Conservation (phyloP, 2,113 vertebrate species). For the Hydrolagus affinis region DNA sequence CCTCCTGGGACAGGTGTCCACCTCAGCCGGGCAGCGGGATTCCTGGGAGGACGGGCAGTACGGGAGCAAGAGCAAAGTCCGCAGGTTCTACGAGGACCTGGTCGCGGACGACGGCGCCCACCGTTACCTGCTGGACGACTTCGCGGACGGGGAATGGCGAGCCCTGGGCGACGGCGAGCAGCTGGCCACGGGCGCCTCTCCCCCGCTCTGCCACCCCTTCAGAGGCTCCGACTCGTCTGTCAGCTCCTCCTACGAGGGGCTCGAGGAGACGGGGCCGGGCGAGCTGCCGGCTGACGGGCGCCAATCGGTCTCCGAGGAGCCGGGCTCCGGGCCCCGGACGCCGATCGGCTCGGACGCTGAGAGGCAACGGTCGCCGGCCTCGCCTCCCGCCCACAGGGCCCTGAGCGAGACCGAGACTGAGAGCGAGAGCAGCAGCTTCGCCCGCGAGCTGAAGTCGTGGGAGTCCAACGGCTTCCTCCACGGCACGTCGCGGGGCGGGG, state of each 20-base stretch:
- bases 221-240: slow-evolving; percentile 50
- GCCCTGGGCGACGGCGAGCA: slow-evolving; percentile 52
- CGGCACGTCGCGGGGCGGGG: not conserved
- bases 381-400: slow-evolving; percentile 36
- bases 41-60: slow-evolving; percentile 63
- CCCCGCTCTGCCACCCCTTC: slow-evolving; percentile 45
- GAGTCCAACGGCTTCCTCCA: slow-evolving; percentile 65
- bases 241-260: slow-evolving; percentile 31
- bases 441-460: slow-evolving; percentile 58
- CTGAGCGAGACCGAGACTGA: slow-evolving; percentile 39
- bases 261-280: not conserved
- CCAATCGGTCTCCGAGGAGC: not conserved
- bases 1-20: slow-evolving; percentile 58
- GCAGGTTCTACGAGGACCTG: slow-evolving; percentile 58
- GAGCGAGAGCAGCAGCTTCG: too few species aligned
- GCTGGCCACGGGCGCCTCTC: slow-evolving; percentile 49
- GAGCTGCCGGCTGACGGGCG: not conserved
- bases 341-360: slow-evolving; percentile 47
- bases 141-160: slow-evolving; percentile 55
- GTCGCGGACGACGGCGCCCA: slow-evolving; percentile 43
- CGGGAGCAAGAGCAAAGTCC: slow-evolving; percentile 51
- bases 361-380: slow-evolving; percentile 17
- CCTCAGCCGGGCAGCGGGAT: slow-evolving; percentile 43
- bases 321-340: not conserved
- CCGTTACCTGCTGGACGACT: slow-evolving; percentile 51